Evolutionary conservation across 1,140 invertebrate genomes (phyloP).

Genomic region (Drosophila kanapiae): DNA sequence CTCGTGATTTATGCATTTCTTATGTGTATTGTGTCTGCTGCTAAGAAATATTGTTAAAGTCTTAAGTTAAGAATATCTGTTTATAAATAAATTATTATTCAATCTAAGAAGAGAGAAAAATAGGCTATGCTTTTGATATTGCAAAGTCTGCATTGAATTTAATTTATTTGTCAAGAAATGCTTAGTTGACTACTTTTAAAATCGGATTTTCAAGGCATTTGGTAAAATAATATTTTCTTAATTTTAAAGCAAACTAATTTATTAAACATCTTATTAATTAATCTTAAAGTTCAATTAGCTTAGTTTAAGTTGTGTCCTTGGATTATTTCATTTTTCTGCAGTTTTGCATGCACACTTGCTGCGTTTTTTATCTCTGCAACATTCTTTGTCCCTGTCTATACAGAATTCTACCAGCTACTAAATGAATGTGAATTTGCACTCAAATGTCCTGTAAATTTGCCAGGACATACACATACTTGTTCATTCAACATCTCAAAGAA

Average conservation of each 20-base stretch:
- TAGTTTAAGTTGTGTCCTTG: no score
- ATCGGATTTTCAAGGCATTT: background rate
- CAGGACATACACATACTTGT: background rate
- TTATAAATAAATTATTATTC: no score
- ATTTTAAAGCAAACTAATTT: no score
- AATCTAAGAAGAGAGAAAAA: background rate
- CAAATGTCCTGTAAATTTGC: background rate
- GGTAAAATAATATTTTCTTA: background rate
- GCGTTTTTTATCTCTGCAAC: background rate
- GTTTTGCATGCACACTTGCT: background rate
- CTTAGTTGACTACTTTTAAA: background rate
- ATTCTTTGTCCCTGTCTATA: no score
- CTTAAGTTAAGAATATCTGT: no score
- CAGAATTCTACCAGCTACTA: background rate
- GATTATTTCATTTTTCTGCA: background rate
- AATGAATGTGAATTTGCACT: background rate
- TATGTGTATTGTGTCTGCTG: background rate
- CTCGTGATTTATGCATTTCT: constrained; percentile 41
- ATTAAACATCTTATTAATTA: no score
- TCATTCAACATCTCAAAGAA: background rate
- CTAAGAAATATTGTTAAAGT: background rate
- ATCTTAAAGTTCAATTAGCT: background rate
- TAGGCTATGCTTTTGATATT: no score
- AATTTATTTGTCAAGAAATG: background rate
- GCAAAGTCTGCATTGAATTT: background rate